These are phyloP conservation scores for Lasioglossum zephyrum DNA, from an alignment of 2,888 invertebrate genomes.

Conservation along the genomic window DNA sequence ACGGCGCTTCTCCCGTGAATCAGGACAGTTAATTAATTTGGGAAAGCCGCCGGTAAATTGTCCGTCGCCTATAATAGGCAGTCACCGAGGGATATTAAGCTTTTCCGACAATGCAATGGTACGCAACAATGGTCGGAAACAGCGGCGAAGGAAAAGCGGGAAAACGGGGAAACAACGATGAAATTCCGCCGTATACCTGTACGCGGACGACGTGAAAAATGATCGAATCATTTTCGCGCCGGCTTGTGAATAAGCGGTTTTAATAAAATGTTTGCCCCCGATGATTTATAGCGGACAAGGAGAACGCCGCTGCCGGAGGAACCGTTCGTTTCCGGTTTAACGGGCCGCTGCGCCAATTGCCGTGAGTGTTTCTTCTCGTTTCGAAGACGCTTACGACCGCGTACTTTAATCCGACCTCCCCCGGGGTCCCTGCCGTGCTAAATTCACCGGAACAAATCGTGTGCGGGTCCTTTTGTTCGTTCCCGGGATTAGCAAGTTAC, in stretches of 20 bases:
- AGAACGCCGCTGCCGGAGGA: slow-evolving; percentile 12
- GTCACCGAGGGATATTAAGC: slow-evolving; percentile 23
- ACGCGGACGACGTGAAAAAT: slow-evolving; percentile 29
- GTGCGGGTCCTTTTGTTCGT: neutral
- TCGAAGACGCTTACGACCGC: slow-evolving; percentile 14
- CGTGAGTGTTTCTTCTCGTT: slow-evolving; percentile 16
- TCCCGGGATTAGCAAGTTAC: neutral
- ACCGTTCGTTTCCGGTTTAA: slow-evolving; percentile 34
- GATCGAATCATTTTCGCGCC: slow-evolving; percentile 35
- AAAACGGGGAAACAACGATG: slow-evolving; percentile 10
- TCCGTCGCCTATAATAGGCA: slow-evolving; percentile 7
- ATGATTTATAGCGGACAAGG: slow-evolving; percentile 34
- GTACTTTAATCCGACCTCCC: neutral
- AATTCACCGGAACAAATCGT: slow-evolving; percentile 12
- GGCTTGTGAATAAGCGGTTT: slow-evolving; percentile 22
- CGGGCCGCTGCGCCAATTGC: slow-evolving; percentile 3
- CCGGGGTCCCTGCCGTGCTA: neutral
- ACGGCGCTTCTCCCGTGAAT: neutral
- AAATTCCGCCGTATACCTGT: neutral
- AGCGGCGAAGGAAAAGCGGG: neutral
- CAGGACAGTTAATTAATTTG: slow-evolving; percentile 38
- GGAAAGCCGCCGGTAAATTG: slow-evolving; percentile 30
- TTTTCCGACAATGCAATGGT: neutral
- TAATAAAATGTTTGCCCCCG: slow-evolving; percentile 36
- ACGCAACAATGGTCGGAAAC: neutral